Percentiles rank a stretch among this genome's conserved stretches.
Evolutionary conservation across 2,797 vertebrate genomes (phyloP).

Genomic region (Typhlichthys subterraneus): DNA sequence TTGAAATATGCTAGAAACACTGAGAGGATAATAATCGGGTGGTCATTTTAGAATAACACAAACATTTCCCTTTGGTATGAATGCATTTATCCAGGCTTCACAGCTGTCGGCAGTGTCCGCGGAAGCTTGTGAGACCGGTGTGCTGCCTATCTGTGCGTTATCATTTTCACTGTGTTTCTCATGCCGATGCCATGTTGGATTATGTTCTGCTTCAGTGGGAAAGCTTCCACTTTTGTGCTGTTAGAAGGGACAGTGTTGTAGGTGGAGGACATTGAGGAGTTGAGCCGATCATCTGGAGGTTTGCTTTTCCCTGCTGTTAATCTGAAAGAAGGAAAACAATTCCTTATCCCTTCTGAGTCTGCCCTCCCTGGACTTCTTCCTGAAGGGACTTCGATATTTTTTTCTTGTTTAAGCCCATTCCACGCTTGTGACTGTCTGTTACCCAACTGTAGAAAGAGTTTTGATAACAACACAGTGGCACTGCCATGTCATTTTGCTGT

Average conservation of each 20-base stretch:
- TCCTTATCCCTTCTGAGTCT: slow-evolving; percentile 16
- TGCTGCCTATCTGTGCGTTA: slow-evolving; percentile 14
- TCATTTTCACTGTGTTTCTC: slow-evolving; percentile 43
- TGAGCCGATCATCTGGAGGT: slow-evolving; percentile 40
- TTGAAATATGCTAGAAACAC: slow-evolving; percentile 28
- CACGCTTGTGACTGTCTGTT: slow-evolving; percentile 13
- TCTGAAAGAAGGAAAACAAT: slow-evolving; percentile 46
- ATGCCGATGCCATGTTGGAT: slow-evolving; percentile 53
- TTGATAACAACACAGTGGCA: slow-evolving; percentile 12
- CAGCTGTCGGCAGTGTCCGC: slow-evolving; percentile 49
- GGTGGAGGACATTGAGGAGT: slow-evolving; percentile 38
- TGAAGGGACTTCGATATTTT: slow-evolving; percentile 13
- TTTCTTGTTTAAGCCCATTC: slow-evolving; percentile 6
- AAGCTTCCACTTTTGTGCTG: slow-evolving; percentile 38
- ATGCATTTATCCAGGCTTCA: slow-evolving; percentile 36
- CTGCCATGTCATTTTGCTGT: slow-evolving; percentile 21
- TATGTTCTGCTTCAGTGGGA: slow-evolving; percentile 40
- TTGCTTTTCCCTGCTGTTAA: slow-evolving; percentile 28
- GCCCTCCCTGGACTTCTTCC: background rate
- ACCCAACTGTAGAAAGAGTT: slow-evolving; percentile 10
- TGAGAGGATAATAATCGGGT: too few relatives aligned
- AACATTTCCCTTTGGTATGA: slow-evolving; percentile 29
- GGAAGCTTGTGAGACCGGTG: slow-evolving; percentile 35
- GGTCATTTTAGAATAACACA: too few relatives aligned
- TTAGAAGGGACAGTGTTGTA: slow-evolving; percentile 39